These are phyloP conservation scores for Cordilura impudica DNA, from an alignment of 2,888 invertebrate species.

Conservation along the genomic window DNA sequence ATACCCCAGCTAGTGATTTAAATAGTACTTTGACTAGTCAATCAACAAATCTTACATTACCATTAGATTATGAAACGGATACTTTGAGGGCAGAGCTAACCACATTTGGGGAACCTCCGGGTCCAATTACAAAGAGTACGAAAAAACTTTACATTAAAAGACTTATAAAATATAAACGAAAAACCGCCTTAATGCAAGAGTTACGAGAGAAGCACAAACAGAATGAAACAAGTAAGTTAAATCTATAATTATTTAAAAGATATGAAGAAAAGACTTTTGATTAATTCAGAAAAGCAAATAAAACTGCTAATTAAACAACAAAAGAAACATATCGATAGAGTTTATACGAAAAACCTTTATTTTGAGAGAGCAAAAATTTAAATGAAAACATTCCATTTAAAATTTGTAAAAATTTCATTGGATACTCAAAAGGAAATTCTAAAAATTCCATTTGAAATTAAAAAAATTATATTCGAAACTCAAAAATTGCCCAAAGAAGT, in stretches of 20 bases:
- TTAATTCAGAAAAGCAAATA: too few species aligned
- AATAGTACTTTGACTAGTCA: slow-evolving; percentile 78
- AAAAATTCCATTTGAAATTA: too few species aligned
- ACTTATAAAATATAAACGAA: slow-evolving; percentile 81
- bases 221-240: slow-evolving; percentile 65
- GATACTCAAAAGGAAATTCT: too few species aligned
- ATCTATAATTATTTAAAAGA: neutral
- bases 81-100: slow-evolving; percentile 83
- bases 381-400: too few species aligned
- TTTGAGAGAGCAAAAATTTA: too few species aligned
- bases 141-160: slow-evolving; percentile 87
- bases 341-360: too few species aligned
- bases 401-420: too few species aligned
- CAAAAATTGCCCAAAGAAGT: too few species aligned
- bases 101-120: slow-evolving; percentile 83
- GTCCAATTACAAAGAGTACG: slow-evolving; percentile 87
- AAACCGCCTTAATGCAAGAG: slow-evolving; percentile 65
- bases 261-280: too few species aligned
- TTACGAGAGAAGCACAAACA: slow-evolving; percentile 61
- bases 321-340: too few species aligned
- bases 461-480: too few species aligned
- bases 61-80: slow-evolving; percentile 84
- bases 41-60: slow-evolving; percentile 80
- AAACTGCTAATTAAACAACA: too few species aligned
- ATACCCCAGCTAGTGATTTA: slow-evolving; percentile 31